Evolutionary conservation across 1,140 invertebrate species (phyloP), one percentile per base, ranked within the genome.

Genomic region (Drosophila suzukii): DNA sequence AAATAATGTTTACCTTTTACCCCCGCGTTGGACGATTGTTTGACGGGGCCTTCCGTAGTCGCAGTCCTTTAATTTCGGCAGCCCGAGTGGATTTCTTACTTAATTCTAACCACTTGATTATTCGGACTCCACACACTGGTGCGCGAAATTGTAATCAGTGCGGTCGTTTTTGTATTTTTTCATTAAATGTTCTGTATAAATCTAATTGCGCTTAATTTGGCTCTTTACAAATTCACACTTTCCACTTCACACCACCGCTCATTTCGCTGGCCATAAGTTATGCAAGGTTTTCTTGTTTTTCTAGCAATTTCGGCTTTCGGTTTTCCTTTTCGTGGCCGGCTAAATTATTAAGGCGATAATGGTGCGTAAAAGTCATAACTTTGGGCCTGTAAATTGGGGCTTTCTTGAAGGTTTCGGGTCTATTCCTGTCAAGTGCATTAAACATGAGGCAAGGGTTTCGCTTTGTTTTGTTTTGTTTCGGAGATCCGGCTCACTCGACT

Each of bases 281-380:
- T 71, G 67, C 51, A 13, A 39, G 65, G 34, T 49, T 39, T 15
- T 36, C 27, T 67, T 81, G 60, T 54, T 46, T 66, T 67, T 59
- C 38, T 66, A 39, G 67, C 41, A 47, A 65, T 78, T 59, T 78
- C 46, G 47, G 58, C 67, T 58, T 67, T 54, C 60, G 34, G 43
- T 58, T 58, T 55, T 39, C 49, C 59, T 15, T 67, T 47, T 53
- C 24, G 38, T 61, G 67, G 57, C 53, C 38, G 72, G 76, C 78
- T 84, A 81, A 84, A 84, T 84, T 86, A 81, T 86, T 90, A 47
- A 90, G 76, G 81, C 71, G 81, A 88, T 86, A 86, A 89, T 86
- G 85, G 85, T 57, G 63, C 81, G 72, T 89, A 68, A 90, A 80
- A 76, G 61, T 79, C 84, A 73, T 89, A 86, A 84, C 77, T 89